Evolutionary conservation across 2,113 vertebrate species (phyloP).

Genomic region (Macrotis lagotis): DNA sequence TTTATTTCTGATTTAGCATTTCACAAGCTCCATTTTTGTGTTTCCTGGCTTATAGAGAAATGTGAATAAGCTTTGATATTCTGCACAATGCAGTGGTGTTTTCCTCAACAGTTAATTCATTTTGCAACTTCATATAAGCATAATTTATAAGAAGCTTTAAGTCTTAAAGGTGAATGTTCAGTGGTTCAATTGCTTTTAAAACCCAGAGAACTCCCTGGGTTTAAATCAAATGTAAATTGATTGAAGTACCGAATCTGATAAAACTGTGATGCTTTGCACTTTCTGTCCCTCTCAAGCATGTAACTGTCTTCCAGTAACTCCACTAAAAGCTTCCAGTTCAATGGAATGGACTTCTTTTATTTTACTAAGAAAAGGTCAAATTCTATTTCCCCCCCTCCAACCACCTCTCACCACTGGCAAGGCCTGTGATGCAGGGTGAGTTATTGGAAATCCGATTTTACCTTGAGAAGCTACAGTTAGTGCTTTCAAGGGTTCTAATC

Average conservation of each 20-base stretch:
- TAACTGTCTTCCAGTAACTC: slow-evolving; percentile 69
- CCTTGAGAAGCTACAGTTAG: slow-evolving; percentile 72
- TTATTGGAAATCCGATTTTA: slow-evolving; percentile 70
- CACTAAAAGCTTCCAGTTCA: slow-evolving; percentile 75
- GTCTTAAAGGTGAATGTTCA: slow-evolving; percentile 41
- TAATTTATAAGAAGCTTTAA: slow-evolving; percentile 38
- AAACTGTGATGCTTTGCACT: slow-evolving; percentile 46
- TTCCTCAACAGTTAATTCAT: slow-evolving; percentile 50
- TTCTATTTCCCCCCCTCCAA: slow-evolving; percentile 58
- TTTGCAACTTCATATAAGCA: slow-evolving; percentile 43
- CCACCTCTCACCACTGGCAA: slow-evolving; percentile 60
- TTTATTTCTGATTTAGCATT: slow-evolving; percentile 10
- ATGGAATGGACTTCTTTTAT: slow-evolving; percentile 63
- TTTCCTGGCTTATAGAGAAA: slow-evolving; percentile 18
- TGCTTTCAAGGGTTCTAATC: slow-evolving; percentile 76
- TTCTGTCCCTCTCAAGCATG: slow-evolving; percentile 66
- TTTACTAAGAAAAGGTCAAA: slow-evolving; percentile 76
- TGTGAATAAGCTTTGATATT: slow-evolving; percentile 49
- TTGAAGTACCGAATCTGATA: slow-evolving; percentile 54
- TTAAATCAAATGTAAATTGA: slow-evolving; percentile 68
- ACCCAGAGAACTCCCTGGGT: slow-evolving; percentile 39
- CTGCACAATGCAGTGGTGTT: background rate
- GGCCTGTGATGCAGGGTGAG: slow-evolving; percentile 58
- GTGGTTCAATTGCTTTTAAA: slow-evolving; percentile 36
- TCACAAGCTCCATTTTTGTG: background rate